Evolutionary conservation across 2,888 invertebrate species (phyloP).

Genomic region (Hanleya hanleyi): DNA sequence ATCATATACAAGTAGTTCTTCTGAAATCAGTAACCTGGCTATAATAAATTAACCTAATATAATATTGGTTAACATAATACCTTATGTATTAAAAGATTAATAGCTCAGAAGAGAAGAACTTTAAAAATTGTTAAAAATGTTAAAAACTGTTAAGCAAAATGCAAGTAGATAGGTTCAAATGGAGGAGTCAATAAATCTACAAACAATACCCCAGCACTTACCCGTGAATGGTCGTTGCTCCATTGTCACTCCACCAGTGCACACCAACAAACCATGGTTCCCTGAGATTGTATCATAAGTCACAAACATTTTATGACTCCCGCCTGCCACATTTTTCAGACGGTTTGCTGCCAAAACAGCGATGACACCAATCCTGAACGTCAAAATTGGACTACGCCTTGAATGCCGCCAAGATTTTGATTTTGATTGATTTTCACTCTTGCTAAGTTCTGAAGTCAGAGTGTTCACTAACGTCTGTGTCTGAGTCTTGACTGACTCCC

Average conservation of each 20-base stretch:
- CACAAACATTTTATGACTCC: conserved; percentile 54
- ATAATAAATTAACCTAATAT: too few relatives aligned
- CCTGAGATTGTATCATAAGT: conserved; percentile 56
- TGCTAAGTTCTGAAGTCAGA: conserved; percentile 46
- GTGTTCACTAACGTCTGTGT: conserved; percentile 54
- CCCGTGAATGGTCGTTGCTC: conserved; percentile 34
- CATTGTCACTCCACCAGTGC: conserved; percentile 53
- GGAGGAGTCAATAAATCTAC: not conserved
- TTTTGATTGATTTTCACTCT: conserved; percentile 36
- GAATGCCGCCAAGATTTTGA: conserved; percentile 8
- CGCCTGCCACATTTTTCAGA: conserved; percentile 42
- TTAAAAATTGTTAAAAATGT: not conserved
- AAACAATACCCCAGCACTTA: not conserved
- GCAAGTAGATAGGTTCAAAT: not conserved
- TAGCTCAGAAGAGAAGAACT: too few relatives aligned
- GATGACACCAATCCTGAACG: conserved; percentile 62
- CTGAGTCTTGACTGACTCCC: conserved; percentile 60
- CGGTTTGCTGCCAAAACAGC: conserved; percentile 68
- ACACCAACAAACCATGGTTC: conserved; percentile 56
- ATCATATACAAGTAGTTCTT: too few relatives aligned
- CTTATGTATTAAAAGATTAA: too few relatives aligned
- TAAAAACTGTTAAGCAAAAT: not conserved
- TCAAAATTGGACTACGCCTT: conserved; percentile 51
- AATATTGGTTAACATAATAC: too few relatives aligned
- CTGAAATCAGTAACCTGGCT: too few relatives aligned